Evolutionary conservation across 1,140 invertebrate genomes (phyloP).

Genomic region (Drosophila pseudoobscura): DNA sequence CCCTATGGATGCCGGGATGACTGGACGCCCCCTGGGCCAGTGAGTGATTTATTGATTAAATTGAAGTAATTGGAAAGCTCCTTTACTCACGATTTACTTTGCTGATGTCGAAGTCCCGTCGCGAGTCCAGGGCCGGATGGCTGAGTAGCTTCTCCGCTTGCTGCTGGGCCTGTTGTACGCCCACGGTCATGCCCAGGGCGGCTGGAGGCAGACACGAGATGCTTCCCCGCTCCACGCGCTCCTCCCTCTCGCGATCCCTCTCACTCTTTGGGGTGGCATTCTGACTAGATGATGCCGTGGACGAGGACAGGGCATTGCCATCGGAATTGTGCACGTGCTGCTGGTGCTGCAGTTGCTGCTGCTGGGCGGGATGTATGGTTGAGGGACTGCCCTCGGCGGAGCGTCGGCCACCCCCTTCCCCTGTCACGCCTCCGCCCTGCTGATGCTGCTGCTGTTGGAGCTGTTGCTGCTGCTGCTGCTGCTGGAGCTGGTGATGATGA

Average conservation of each 20-base stretch:
- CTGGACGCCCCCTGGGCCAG: too few relatives aligned
- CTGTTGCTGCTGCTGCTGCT: conserved; percentile 35
- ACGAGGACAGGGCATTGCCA: conserved; percentile 55
- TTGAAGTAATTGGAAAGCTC: conserved; percentile 21
- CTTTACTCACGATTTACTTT: conserved; percentile 82
- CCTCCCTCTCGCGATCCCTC: conserved; percentile 31
- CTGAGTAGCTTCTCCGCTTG: conserved; percentile 70
- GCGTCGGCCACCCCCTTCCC: conserved; percentile 47
- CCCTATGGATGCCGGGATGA: background rate
- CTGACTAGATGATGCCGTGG: conserved; percentile 72
- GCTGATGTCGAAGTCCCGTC: conserved; percentile 76
- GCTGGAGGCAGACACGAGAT: conserved; percentile 77
- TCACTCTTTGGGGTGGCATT: conserved; percentile 73
- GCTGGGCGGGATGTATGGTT: conserved; percentile 23
- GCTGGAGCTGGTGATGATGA: conserved; percentile 39
- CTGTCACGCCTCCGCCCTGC: conserved; percentile 14
- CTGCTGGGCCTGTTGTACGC: conserved; percentile 66
- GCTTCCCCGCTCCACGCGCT: conserved; percentile 58
- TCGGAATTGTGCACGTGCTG: conserved; percentile 37
- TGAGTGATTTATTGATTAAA: background rate
- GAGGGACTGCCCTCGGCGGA: conserved; percentile 62
- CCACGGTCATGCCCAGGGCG: conserved; percentile 70
- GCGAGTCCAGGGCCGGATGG: conserved; percentile 68
- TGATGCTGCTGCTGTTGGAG: conserved; percentile 24
- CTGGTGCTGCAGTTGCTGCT: conserved; percentile 12